A percentile compares a stretch with the other conserved stretches of the same genome.
These are phyloP conservation scores for Drosophila ambigua DNA, from an alignment of 1,140 invertebrate genomes.

Conservation along the genomic window DNA sequence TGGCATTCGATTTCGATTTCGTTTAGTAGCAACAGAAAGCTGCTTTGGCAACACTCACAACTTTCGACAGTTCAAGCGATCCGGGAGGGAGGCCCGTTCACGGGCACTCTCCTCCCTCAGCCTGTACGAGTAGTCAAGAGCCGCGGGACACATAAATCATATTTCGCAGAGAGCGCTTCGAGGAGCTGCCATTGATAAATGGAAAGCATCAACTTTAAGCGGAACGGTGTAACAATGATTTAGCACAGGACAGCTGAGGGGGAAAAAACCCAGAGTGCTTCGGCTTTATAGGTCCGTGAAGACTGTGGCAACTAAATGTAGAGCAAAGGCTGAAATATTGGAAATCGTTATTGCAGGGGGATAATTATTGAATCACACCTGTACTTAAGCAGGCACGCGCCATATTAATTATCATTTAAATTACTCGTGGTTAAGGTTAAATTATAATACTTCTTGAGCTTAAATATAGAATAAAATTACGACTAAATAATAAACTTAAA, in stretches of 20 bases:
- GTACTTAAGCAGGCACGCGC: too few species aligned
- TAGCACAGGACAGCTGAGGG: constrained; percentile 29
- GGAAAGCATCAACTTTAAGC: constrained; percentile 56
- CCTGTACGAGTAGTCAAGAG: constrained; percentile 39
- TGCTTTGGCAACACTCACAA: constrained; percentile 78
- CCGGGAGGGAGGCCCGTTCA: background rate
- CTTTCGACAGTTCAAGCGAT: constrained; percentile 75
- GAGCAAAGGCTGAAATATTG: too few species aligned
- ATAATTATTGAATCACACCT: too few species aligned
- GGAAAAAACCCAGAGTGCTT: constrained; percentile 1
- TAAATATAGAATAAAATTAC: too few species aligned
- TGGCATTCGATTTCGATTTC: constrained; percentile 79
- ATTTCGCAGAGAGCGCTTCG: constrained; percentile 52
- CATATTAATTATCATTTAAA: too few species aligned
- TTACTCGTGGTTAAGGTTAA: too few species aligned
- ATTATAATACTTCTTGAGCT: too few species aligned
- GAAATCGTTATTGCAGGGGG: too few species aligned
- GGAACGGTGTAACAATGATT: constrained; percentile 40
- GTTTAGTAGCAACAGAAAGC: constrained; percentile 70
- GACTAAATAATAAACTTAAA: too few species aligned
- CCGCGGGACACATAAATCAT: constrained; percentile 74
- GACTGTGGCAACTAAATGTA: too few species aligned
- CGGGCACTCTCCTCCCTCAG: background rate
- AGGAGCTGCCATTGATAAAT: constrained; percentile 55
- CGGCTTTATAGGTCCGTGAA: too few species aligned